Base-by-base conservation (phyloP, 2,888 invertebrate species). In the Tigriopus californicus region DNA sequence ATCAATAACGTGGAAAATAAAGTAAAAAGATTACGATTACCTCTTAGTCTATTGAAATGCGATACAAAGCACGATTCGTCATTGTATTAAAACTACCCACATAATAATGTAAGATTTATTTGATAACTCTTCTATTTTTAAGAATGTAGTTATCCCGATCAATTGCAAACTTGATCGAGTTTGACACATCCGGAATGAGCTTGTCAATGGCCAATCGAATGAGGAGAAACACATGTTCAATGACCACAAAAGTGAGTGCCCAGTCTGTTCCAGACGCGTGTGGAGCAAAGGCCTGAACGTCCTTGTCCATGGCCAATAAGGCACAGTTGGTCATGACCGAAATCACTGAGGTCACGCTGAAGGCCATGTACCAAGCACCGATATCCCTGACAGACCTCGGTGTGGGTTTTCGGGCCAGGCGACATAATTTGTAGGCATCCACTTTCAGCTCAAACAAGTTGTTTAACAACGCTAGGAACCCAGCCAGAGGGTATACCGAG, bases 311-410 rank as follows among this genome's bases (percentile, higher is more conserved):
- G 65, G 79, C 81, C 46, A 85, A 73, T 53, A 85, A 71, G 1
- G 82, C 82, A 67, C 81, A 82, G 71, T 85, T 85, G 59, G 83
- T 84, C 66, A 83, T 76, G 63, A 85, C 79, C 1, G 80, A 78
- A 65, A 84, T 73, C 79, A 1, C 80, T 77, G 65, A 84, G 72
- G 48, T 60, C 18, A 60, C 15, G n/a, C 42, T 60, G 25, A 55
- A 54, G 46, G 60, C 60, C 12, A n/a, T 25, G 12, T 57, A 60
- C 83, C 84, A 84, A 25, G 82, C 83, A n/a, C 83, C 81, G 63
- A 80, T 81, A 66, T 80, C 79, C 66, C 80, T 80, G 15, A 81
- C 79, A 58, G 78, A 75, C 61, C 79, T 75, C 1, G 78, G 75
- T 68, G 80, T 78, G 0, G 85, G 83, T 42, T 83, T 72, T 67